phyloP scores from a whole-genome alignment of 2,888 invertebrate species.

The Drosophila antonietae region DNA sequence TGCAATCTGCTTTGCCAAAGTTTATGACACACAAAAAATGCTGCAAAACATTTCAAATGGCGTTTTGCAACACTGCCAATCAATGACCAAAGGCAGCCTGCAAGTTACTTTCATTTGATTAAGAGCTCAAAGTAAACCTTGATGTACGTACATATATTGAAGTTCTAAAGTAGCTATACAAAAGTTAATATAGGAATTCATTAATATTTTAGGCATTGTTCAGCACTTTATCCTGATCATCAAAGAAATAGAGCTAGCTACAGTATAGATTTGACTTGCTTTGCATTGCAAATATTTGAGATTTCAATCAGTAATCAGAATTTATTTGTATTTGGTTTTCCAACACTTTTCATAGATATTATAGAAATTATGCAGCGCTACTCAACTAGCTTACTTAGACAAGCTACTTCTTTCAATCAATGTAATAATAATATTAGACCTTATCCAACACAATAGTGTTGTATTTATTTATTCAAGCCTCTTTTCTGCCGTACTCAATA shows the following conservation, averaged over 20 bases:
- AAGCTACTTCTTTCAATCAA: background rate
- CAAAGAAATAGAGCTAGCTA: background rate
- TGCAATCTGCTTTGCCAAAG: background rate
- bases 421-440: background rate
- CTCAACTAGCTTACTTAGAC: background rate
- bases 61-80: slow-evolving; percentile 7
- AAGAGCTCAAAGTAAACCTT: background rate
- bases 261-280: background rate
- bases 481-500: background rate
- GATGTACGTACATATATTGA: background rate
- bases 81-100: background rate
- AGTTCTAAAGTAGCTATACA: background rate
- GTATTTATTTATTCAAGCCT: too few species aligned
- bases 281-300: background rate
- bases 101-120: background rate
- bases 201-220: background rate
- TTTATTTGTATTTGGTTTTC: background rate
- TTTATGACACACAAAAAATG: background rate
- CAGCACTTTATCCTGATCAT: background rate
- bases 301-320: background rate
- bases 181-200: background rate
- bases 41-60: background rate
- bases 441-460: background rate
- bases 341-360: background rate
- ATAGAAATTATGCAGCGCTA: background rate